Evolutionary conservation across 2,888 invertebrate genomes (phyloP), one percentile per base, ranked within the genome.

Genomic region (Netelia melanura): DNA sequence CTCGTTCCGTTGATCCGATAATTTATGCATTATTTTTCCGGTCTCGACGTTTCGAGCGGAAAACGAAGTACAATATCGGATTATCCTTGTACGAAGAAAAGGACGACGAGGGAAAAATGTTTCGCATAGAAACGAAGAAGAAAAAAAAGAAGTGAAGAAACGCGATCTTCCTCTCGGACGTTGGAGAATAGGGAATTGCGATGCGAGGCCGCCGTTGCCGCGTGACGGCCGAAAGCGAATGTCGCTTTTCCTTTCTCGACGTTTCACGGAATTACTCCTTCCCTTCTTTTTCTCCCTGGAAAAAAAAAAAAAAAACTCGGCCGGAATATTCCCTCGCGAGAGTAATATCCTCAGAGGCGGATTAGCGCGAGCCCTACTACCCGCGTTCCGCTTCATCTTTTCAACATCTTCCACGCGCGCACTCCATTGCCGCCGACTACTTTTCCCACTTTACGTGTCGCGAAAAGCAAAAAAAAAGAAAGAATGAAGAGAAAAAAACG

Each of bases 331-430:
- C 58, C 23, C 62, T 54, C 52, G 74, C 38, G 38, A 38, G 38
- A 38, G 38, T 38, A 38, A 38, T 38, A 38, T 38, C 38, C 38
- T 38, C 38, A 8, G 38, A 3, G 38, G 38, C 30, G 67, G 74
- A 83, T 83, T 68, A 79, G 68, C 62, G 58, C 78, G 68, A 44
- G 54, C 62, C 17, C 74, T 64, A 54, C 21, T 58, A 17, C 14
- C n/a, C 38, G 11, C 58, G 54, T 70, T 54, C 25, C 44, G 44
- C 58, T 17, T 58, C 62, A 61, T 58, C 10, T 72, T 64, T 52
- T 64, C 44, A 30, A 56, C 71, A 11, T 64, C 23, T 52, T 62
- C 70, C 38, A n/a, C 43, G 21, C 43, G 21, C 70, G 38, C 17
- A 14, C 70, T 30, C 38, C 38, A 6, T 14, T 9, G 25, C 21